Percentiles rank a stretch among this genome's conserved stretches.
phyloP scores from a whole-genome alignment of 2,888 invertebrate species.

The Drosophila paranaensis region DNA sequence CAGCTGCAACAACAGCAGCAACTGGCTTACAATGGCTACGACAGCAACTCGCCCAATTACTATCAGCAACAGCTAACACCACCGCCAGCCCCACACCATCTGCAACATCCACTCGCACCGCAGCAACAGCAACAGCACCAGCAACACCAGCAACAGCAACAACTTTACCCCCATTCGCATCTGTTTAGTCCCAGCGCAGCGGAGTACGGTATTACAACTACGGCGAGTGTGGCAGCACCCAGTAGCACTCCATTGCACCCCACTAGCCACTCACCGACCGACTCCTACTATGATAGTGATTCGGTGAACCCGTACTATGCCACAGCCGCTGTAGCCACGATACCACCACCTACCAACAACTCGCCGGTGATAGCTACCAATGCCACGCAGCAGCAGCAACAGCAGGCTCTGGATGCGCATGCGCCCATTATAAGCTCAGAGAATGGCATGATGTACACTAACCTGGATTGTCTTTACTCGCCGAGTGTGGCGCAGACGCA shows the following conservation, averaged over 20 bases:
- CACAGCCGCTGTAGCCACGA: constrained; percentile 80
- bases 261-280: constrained; percentile 83
- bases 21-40: constrained; percentile 74
- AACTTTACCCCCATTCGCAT: constrained; percentile 83
- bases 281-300: constrained; percentile 84
- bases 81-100: constrained; percentile 65
- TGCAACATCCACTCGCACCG: constrained; percentile 57
- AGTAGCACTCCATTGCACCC: constrained; percentile 82
- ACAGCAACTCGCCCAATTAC: constrained; percentile 75
- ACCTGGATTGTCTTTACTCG: constrained; percentile 90
- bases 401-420: constrained; percentile 69
- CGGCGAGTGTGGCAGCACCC: constrained; percentile 62
- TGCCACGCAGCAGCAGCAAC: constrained; percentile 61
- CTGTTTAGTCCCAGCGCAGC: constrained; percentile 85
- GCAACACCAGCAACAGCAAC: constrained; percentile 64
- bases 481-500: constrained; percentile 76
- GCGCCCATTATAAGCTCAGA: constrained; percentile 92
- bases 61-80: constrained; percentile 74
- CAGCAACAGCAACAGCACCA: constrained; percentile 54
- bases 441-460: constrained; percentile 95
- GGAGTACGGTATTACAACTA: constrained; percentile 84
- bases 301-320: constrained; percentile 83
- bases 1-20: constrained; percentile 67
- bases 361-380: constrained; percentile 76
- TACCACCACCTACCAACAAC: constrained; percentile 76